Evolutionary conservation across 2,888 invertebrate genomes (phyloP).

Genomic region (Ctenicera cuprea): DNA sequence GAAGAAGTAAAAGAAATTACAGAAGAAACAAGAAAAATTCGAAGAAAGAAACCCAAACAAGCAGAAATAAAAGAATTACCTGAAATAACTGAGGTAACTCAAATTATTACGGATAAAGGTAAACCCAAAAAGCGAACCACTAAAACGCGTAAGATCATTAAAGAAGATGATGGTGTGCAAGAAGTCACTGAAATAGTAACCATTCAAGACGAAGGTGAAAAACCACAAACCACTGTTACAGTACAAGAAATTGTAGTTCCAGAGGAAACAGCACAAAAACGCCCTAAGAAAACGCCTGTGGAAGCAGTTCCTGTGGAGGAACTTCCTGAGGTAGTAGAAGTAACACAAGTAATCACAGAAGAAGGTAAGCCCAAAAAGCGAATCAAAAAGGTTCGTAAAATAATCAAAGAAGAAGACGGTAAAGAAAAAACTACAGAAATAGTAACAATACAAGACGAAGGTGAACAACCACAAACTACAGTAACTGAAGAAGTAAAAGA

Average conservation of each 20-base stretch:
- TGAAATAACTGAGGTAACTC: conserved; percentile 64
- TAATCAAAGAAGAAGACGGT: conserved; percentile 65
- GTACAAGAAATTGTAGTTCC: conserved; percentile 63
- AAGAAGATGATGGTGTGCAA: conserved; percentile 46
- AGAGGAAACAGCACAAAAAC: conserved; percentile 58
- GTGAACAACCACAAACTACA: conserved; percentile 61
- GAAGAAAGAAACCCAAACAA: conserved; percentile 56
- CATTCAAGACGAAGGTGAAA: conserved; percentile 62
- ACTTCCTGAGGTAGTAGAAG: conserved; percentile 67
- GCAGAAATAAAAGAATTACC: conserved; percentile 63
- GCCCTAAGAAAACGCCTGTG: conserved; percentile 41
- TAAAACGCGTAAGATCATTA: conserved; percentile 41
- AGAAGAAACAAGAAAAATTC: background rate
- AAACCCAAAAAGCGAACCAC: conserved; percentile 57
- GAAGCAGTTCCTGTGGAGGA: conserved; percentile 59
- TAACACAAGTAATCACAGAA: conserved; percentile 67
- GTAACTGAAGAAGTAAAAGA: conserved; percentile 64
- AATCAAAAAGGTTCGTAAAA: conserved; percentile 63
- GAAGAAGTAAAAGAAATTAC: conserved; percentile 59
- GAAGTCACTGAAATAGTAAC: conserved; percentile 53
- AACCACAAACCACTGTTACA: conserved; percentile 68
- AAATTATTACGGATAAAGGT: conserved; percentile 67
- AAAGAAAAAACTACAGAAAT: conserved; percentile 66
- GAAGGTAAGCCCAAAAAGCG: conserved; percentile 63
- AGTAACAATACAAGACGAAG: conserved; percentile 65